phyloP scores from a whole-genome alignment of 2,888 invertebrate genomes.

The Scaptomyza flava region DNA sequence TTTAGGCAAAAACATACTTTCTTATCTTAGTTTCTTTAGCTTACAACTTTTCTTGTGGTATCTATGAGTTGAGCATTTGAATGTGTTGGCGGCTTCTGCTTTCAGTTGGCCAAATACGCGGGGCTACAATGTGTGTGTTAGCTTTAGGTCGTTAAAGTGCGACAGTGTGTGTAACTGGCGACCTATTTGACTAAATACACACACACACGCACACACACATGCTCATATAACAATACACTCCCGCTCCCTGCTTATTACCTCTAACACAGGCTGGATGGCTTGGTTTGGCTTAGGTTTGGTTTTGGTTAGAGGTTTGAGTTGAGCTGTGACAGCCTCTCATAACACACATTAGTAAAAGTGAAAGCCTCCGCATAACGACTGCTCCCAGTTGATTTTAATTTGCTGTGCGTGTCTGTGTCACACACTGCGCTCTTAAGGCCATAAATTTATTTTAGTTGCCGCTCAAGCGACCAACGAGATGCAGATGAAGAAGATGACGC shows the following conservation, averaged over 20 bases:
- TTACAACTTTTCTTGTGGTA: constrained; percentile 16
- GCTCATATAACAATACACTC: constrained; percentile 14
- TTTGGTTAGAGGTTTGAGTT: constrained; percentile 19
- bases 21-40: no score
- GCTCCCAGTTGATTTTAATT: constrained; percentile 81
- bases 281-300: constrained; percentile 19
- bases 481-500: constrained; percentile 46
- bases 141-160: constrained; percentile 67
- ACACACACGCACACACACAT: constrained; percentile 26
- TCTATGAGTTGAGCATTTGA: neutral
- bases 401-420: constrained; percentile 71
- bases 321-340: constrained; percentile 65
- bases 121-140: constrained; percentile 61
- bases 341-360: constrained; percentile 79
- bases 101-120: constrained; percentile 59
- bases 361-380: constrained; percentile 78
- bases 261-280: constrained; percentile 28
- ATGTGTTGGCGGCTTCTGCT: constrained; percentile 32
- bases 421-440: constrained; percentile 61
- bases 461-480: constrained; percentile 27
- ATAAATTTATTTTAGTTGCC: constrained; percentile 74
- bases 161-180: constrained; percentile 60
- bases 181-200: constrained; percentile 75
- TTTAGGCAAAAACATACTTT: neutral
- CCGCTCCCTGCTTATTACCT: constrained; percentile 42